Base-by-base conservation (phyloP, 1,140 invertebrate genomes). In the Drosophila tristis region DNA sequence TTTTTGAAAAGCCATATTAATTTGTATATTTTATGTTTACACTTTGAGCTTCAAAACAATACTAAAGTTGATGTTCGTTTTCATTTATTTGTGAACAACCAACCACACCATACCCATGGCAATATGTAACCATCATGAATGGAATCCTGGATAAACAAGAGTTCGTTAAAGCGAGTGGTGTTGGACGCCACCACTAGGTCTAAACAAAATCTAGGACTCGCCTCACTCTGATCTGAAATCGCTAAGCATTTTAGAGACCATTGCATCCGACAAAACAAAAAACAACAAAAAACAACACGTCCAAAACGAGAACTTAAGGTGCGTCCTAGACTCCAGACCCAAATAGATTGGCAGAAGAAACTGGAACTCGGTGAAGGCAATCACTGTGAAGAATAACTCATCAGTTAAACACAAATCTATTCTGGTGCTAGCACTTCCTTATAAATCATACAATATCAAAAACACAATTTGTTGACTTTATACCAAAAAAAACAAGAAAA, bases 1-100 rank as follows among this genome's bases (percentile, higher is more conserved):
- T 89, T 89, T 89, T 89, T 59, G 84, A 87, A 89, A 87, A 87
- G 84, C 84, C 75, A 74, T 89, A 84, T 89, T 89, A 82, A 75
- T 61, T 71, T 82, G 62, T 87, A 58, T 64, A 59, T 61, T 66
- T 65, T 47, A 66, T 47, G 15, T 65, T 48, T 53, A 59, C 48
- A 50, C 9, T 31, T 48, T 57, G 26, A 43, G 45, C 43, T 50
- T 51, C 61, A 74, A 31, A 43, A 48, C 23, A 47, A 39, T 42
- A 39, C 25, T 55, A 68, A 29, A 50, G 2, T 50, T 64, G 39
- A 50, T 11, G 39, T 48, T 31, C 13, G 31, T 31, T 31, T 31
- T 31, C 2, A 9, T 11, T 13, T 20, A 43, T 42, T 55, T 70
- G 23, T 49, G 25, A 45, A 67, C 11, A 57, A 39, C 11, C 5